Evolutionary conservation across 2,888 invertebrate genomes (phyloP), one percentile per base, ranked within the genome.

Genomic region (Lamellibrachia columna): DNA sequence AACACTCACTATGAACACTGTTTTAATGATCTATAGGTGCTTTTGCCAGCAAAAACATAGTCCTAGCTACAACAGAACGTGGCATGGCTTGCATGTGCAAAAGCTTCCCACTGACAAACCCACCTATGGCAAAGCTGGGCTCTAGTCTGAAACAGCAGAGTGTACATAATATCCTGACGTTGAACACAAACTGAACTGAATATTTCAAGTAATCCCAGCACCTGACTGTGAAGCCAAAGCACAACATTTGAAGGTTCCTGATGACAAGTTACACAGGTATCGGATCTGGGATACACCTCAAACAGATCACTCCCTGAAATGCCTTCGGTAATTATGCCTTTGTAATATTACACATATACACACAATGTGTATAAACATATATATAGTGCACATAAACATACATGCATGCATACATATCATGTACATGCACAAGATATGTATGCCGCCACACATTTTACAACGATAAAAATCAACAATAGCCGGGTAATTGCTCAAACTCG

Each of bases 31-130:
- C 75, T 75, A 3, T 75, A 22, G 75, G 22, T 75, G 75, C 75
- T 75, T 75, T 75, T 75, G 75, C 75, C 75, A 75, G 75, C 75
- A 75, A 75, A 75, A 75, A 75, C 75, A 75, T 75, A 22, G 15
- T 75, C 15, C 15, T 75, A 75, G 15, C 75, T 60, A 15, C 4
- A 75, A 75, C 15, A 15, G 75, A 75, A 75, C 11, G 22, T 75
- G 75, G 75, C 75, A 75, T 75, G 75, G 75, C 75, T 22, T 15
- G 60, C 9, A 9, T 55, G 22, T 6, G 6, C 22, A 22, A 75
- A 15, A 75, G 75, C 15, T 22, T 75, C 60, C 22, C 75, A 15
- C 75, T 75, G 75, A 75, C 75, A 11, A 75, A 75, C 75, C 75
- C 75, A 75, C 75, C n/a, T n/a, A 3, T 75, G 22, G 75, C 22